Conservation (phyloP, 2,888 invertebrate species). For the Tetranychus truncatus region DNA sequence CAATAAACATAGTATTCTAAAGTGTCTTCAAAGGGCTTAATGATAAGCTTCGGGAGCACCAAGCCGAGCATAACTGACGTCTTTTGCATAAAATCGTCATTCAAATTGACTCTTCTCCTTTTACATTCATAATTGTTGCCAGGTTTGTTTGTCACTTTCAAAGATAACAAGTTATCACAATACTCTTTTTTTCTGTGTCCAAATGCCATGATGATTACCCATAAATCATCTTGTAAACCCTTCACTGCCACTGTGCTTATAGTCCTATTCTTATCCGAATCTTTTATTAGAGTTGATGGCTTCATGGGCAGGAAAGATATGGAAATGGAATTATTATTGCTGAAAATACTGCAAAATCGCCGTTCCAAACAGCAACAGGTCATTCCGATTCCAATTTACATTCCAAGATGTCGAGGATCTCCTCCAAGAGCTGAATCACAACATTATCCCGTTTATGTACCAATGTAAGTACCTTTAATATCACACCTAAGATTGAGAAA, state of each 20-base stretch:
- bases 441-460: conserved; percentile 5
- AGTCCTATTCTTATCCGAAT: no score
- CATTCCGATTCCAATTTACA: conserved; percentile 8
- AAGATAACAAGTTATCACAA: no score
- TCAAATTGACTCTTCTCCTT: not conserved
- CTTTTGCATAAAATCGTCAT: not conserved
- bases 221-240: no score
- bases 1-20: not conserved
- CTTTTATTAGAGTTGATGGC: not conserved
- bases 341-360: conserved; percentile 5
- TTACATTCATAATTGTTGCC: not conserved
- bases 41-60: not conserved
- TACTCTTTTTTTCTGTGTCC: no score
- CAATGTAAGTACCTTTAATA: not conserved
- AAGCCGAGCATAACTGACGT: not conserved
- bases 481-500: no score
- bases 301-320: not conserved
- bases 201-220: no score
- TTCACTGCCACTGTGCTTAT: no score
- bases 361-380: not conserved
- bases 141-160: no score
- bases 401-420: not conserved
- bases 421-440: not conserved
- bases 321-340: not conserved
- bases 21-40: not conserved